Evolutionary conservation across 2,797 vertebrate species (phyloP).

Genomic region (Karalla daura): DNA sequence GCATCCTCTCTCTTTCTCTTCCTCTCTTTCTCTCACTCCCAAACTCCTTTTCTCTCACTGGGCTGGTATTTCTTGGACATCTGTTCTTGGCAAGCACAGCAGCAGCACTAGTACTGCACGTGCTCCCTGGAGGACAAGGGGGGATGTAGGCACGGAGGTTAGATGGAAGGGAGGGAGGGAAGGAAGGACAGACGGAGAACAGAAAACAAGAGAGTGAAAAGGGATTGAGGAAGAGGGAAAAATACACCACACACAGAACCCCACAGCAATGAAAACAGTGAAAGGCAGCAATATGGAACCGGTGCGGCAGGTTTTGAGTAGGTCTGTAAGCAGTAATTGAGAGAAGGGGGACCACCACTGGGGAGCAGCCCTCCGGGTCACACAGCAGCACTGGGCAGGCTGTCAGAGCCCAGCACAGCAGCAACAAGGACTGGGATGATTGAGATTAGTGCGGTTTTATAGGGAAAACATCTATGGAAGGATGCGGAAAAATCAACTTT

Average conservation of each 20-base stretch:
- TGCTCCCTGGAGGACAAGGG: slow-evolving; percentile 69
- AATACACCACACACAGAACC: slow-evolving; percentile 42
- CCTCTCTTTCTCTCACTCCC: slow-evolving; percentile 32
- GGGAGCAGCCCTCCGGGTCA: slow-evolving; percentile 71
- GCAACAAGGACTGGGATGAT: slow-evolving; percentile 42
- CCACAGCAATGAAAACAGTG: slow-evolving; percentile 45
- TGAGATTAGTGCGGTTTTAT: slow-evolving; percentile 54
- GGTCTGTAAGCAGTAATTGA: slow-evolving; percentile 80
- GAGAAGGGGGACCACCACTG: slow-evolving; percentile 67
- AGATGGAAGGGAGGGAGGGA: slow-evolving; percentile 32
- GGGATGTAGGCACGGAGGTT: slow-evolving; percentile 68
- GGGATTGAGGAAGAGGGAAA: slow-evolving; percentile 27
- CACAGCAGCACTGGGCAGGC: slow-evolving; percentile 63
- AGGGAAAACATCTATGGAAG: slow-evolving; percentile 43
- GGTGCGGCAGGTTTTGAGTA: slow-evolving; percentile 70
- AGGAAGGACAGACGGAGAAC: slow-evolving; percentile 38
- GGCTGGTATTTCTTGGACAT: slow-evolving; percentile 85
- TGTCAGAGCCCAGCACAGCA: slow-evolving; percentile 45
- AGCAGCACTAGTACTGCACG: slow-evolving; percentile 65
- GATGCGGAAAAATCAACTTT: slow-evolving; percentile 36
- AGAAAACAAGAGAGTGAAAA: slow-evolving; percentile 62
- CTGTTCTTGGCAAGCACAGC: slow-evolving; percentile 81
- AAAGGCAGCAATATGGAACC: slow-evolving; percentile 64
- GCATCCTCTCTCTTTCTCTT: slow-evolving; percentile 65
- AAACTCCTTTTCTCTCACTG: slow-evolving; percentile 69